Evolutionary conservation across 1,140 invertebrate genomes (phyloP).

Genomic region (Pectinophora gossypiella): DNA sequence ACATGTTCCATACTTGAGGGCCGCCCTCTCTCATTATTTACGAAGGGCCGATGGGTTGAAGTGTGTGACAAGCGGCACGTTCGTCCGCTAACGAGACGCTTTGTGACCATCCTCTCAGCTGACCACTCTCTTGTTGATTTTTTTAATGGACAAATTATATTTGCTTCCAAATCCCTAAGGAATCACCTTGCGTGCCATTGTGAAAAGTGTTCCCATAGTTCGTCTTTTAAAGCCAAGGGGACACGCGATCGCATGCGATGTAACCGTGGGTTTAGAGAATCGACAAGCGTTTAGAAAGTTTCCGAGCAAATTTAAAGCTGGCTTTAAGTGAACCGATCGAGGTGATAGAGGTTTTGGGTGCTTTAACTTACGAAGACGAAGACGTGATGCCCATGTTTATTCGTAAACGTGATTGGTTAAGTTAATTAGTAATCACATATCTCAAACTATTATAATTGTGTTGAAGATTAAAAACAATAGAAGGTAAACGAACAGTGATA

Average conservation of each 20-base stretch:
- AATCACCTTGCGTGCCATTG: slow-evolving; percentile 28
- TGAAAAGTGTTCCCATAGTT: slow-evolving; percentile 24
- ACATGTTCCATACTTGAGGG: slow-evolving; percentile 27
- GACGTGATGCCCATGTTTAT: too few relatives aligned
- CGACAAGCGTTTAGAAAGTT: slow-evolving; percentile 29
- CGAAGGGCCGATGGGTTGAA: slow-evolving; percentile 69
- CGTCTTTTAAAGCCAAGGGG: slow-evolving; percentile 45
- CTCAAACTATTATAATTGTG: too few relatives aligned
- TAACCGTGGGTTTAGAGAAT: slow-evolving; percentile 17
- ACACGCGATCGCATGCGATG: slow-evolving; percentile 37
- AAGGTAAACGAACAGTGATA: too few relatives aligned
- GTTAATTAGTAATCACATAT: too few relatives aligned
- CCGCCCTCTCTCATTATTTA: slow-evolving; percentile 71
- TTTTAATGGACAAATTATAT: slow-evolving; percentile 74
- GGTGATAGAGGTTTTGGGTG: neutral
- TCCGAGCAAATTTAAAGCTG: slow-evolving; percentile 22
- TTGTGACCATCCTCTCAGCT: slow-evolving; percentile 63
- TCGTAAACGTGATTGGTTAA: too few relatives aligned
- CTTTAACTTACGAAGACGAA: neutral
- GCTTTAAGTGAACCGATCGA: neutral
- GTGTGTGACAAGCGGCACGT: slow-evolving; percentile 71
- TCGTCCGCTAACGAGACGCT: slow-evolving; percentile 69
- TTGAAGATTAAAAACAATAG: too few relatives aligned
- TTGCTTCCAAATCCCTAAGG: slow-evolving; percentile 46
- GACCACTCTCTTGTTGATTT: slow-evolving; percentile 61